Evolutionary conservation across 2,888 invertebrate genomes (phyloP), one percentile per base, ranked within the genome.

Genomic region (Zhengitettix transpicula): DNA sequence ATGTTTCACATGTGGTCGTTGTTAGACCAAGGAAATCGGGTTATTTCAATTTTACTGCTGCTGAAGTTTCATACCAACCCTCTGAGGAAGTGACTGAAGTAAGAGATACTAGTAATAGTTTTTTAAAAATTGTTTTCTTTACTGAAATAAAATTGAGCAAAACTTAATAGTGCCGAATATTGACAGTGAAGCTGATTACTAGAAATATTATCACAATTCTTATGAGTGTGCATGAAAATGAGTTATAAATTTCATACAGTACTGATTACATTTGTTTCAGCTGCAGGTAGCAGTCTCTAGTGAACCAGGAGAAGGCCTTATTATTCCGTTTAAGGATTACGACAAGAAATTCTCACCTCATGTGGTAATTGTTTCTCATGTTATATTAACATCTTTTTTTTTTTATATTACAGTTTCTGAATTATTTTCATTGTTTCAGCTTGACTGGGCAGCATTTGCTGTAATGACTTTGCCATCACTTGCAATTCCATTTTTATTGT

Each of bases 291-390:
- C 80, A 28, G 78, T 79, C 63, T 82, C 83, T 68, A 96, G 94
- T 67, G 89, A 96, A 66, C 98, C 97, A 10, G 98, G 98, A 60
- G 93, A 98, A 76, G 96, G 96, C 65, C 88, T 88, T 59, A 93
- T 97, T 69, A 89, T 94, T 58, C 89, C 92, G 14, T 88, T 85
- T 78, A 87, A 82, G 68, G 96, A 97, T 74, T 97, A 89, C 70
- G 93, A 96, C 75, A 89, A 94, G 74, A 90, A 93, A 71, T 97
- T 96, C 77, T 97, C 97, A 3, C 93, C 96, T 0, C 97, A 97
- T 76, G 87, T 92, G 71, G 88, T 83, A 75, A 77, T 76, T 70
- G n/a, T 55, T 58, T 53, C 53, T 10, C 9, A 12, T 51, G 10
- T 16, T 2, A 28, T 28, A 28, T 28, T 28, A 28, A 28, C 7